These are phyloP conservation scores for Lamellibrachia satsuma DNA, from an alignment of 2,888 invertebrate genomes.

Conservation along the genomic window DNA sequence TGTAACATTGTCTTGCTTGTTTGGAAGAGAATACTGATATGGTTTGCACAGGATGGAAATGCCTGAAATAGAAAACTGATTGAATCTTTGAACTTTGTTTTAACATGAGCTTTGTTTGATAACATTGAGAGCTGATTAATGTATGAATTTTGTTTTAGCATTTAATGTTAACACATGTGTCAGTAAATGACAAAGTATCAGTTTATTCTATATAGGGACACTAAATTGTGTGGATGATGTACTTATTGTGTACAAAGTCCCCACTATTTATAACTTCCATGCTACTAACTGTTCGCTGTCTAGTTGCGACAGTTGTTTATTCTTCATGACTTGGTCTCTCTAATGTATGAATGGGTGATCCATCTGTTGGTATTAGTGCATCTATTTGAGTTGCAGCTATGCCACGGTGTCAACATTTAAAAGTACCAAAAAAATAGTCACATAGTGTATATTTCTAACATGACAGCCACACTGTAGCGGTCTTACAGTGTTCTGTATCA, in stretches of 20 bases:
- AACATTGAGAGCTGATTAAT: not conserved
- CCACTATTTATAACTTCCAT: not conserved
- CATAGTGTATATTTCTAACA: constrained; percentile 9
- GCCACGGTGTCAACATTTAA: not conserved
- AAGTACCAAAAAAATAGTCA: not conserved
- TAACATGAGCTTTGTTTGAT: not conserved
- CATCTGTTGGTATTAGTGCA: not conserved
- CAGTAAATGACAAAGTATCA: not conserved
- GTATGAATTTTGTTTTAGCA: not conserved
- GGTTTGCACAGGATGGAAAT: not conserved
- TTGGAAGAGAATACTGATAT: not conserved
- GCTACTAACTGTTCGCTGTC: not conserved
- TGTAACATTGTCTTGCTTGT: not conserved
- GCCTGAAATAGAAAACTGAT: not conserved
- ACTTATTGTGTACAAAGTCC: not conserved
- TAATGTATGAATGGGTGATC: not conserved
- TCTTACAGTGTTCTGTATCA: not conserved
- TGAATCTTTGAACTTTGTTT: not conserved
- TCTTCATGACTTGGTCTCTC: not conserved
- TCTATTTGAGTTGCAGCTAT: not conserved
- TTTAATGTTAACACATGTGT: not conserved
- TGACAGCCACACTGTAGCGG: not conserved
- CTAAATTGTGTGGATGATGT: not conserved
- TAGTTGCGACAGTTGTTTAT: not conserved
- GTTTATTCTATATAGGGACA: too few species aligned